Evolutionary conservation across 2,113 vertebrate genomes (phyloP).

Genomic region (Notarius quadriscutis): DNA sequence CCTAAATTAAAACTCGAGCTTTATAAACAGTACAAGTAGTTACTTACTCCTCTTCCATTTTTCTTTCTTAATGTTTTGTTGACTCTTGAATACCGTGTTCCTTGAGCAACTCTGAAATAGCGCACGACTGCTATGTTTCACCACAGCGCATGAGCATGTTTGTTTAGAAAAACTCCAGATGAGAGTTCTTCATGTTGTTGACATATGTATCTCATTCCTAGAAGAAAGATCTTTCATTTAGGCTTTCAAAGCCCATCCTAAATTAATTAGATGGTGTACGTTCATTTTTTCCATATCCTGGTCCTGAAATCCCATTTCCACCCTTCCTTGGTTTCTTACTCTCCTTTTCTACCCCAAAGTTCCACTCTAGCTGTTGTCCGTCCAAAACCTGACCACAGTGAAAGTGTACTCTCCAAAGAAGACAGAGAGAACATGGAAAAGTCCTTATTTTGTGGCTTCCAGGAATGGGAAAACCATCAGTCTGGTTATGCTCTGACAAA

Average conservation of each 20-base stretch:
- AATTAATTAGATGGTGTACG: slow-evolving; percentile 25
- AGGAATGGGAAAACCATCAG: background rate
- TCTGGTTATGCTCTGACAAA: background rate
- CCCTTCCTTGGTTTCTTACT: background rate
- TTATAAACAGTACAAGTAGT: background rate
- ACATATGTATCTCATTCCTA: background rate
- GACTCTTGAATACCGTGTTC: slow-evolving; percentile 22
- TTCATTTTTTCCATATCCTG: slow-evolving; percentile 10
- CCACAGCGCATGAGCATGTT: slow-evolving; percentile 18
- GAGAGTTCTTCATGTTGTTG: background rate
- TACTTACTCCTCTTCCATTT: background rate
- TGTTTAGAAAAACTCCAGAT: slow-evolving; percentile 26
- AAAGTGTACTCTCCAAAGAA: background rate
- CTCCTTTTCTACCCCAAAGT: background rate
- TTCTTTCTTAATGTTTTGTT: slow-evolving; percentile 8
- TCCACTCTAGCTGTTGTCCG: background rate
- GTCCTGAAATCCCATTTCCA: slow-evolving; percentile 7
- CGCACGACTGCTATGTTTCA: slow-evolving; percentile 39
- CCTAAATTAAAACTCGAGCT: background rate
- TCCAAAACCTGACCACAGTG: background rate
- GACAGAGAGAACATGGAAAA: background rate
- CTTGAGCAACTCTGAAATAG: slow-evolving; percentile 27
- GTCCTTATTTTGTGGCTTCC: background rate
- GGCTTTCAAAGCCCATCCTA: slow-evolving; percentile 8
- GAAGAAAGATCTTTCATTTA: background rate